Percentiles rank a stretch among this genome's conserved stretches.
These are phyloP conservation scores for Ips typographus DNA, from an alignment of 1,140 invertebrate genomes.

Conservation along the genomic window DNA sequence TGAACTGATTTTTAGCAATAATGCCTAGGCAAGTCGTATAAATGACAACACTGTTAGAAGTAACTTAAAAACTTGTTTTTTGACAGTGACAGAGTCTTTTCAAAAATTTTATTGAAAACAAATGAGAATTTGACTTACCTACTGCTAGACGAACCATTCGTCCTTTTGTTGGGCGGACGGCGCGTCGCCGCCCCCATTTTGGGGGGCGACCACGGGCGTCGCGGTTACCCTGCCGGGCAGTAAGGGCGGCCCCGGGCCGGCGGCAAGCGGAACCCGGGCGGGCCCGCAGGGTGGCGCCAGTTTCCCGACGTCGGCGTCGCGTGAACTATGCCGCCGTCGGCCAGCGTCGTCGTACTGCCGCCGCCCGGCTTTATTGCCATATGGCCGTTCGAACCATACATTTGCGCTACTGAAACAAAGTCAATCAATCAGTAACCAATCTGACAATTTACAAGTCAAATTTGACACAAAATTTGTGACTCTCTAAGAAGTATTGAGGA, in stretches of 20 bases:
- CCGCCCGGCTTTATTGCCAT: constrained; percentile 62
- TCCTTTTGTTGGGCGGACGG: constrained; percentile 55
- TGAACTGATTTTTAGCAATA: too few species aligned
- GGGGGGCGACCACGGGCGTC: constrained; percentile 41
- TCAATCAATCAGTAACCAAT: neutral
- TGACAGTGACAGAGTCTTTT: neutral
- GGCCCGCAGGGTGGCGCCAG: constrained; percentile 91
- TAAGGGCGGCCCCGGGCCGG: constrained; percentile 69
- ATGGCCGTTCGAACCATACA: constrained; percentile 73
- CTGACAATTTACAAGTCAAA: constrained; percentile 4
- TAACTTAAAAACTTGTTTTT: too few species aligned
- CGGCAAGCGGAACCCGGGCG: constrained; percentile 68
- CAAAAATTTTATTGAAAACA: neutral
- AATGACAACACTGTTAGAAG: too few species aligned
- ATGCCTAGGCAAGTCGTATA: too few species aligned
- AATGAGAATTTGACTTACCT: constrained; percentile 51
- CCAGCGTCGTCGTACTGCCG: constrained; percentile 59
- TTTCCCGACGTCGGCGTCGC: constrained; percentile 75
- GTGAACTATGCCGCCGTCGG: constrained; percentile 53
- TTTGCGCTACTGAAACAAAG: constrained; percentile 71
- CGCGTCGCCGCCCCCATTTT: constrained; percentile 26
- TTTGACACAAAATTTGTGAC: neutral
- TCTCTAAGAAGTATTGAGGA: too few species aligned
- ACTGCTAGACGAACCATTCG: constrained; percentile 70
- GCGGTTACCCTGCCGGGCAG: constrained; percentile 67